Percentiles rank a stretch among this genome's conserved stretches.
These are phyloP conservation scores for Todiramphus chloris DNA, from an alignment of 2,113 vertebrate genomes.

Conservation along the genomic window DNA sequence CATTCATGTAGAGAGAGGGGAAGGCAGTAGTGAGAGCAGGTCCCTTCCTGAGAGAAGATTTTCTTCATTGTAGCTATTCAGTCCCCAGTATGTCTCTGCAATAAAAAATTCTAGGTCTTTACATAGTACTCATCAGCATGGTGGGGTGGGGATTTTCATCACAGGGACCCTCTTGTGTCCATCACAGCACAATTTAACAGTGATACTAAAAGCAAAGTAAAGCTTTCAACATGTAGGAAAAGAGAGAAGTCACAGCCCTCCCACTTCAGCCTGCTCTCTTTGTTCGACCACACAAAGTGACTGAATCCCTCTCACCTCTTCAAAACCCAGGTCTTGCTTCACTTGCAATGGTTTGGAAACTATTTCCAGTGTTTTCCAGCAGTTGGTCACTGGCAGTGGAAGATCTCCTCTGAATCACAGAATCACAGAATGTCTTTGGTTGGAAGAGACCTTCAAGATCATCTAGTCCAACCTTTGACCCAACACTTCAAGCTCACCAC, in stretches of 20 bases:
- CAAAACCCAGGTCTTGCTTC: not conserved
- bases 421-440: no score
- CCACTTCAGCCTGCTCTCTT: not conserved
- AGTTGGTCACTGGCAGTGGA: not conserved
- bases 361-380: not conserved
- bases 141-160: not conserved
- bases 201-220: not conserved
- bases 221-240: not conserved
- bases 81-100: not conserved
- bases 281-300: not conserved
- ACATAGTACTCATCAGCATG: not conserved
- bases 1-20: not conserved
- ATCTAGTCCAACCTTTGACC: no score
- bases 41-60: not conserved
- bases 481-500: no score
- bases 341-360: not conserved
- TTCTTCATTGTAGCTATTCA: not conserved
- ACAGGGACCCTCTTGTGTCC: not conserved
- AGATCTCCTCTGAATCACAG: not conserved
- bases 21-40: not conserved
- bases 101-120: not conserved
- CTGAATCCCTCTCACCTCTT: not conserved
- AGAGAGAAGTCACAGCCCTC: not conserved
- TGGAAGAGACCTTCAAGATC: no score
- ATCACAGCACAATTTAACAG: not conserved